Conservation (phyloP, 2,888 invertebrate genomes). For the Trachelus troglodyta region DNA sequence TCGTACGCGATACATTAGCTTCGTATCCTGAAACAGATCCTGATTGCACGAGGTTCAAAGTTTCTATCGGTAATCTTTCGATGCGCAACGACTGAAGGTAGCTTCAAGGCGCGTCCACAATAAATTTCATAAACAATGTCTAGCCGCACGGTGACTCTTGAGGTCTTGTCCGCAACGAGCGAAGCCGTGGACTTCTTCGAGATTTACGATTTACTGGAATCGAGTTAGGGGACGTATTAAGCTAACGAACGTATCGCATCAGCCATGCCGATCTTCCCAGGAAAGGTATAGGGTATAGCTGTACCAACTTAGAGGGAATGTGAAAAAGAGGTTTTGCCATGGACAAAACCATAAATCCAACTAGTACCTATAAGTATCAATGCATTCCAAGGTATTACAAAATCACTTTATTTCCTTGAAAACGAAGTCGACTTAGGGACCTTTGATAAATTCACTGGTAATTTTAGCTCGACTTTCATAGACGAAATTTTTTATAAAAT, state of each 20-base stretch:
- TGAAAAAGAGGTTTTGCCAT: background rate
- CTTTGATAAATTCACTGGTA: background rate
- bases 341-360: background rate
- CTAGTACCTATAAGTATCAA: background rate
- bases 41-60: background rate
- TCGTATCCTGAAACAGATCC: background rate
- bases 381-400: background rate
- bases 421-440: background rate
- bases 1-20: background rate
- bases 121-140: background rate
- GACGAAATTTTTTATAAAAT: background rate
- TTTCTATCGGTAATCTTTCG: background rate
- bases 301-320: background rate
- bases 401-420: background rate
- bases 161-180: background rate
- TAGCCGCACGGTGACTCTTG: background rate
- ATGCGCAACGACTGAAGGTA: background rate
- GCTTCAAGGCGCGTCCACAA: background rate
- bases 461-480: background rate
- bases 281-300: background rate
- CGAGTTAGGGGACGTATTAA: background rate
- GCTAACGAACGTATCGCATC: background rate
- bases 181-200: background rate
- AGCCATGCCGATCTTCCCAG: constrained; percentile 1
- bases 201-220: constrained; percentile 6